Evolutionary conservation across 30 jellyfish, hydroid and myxozoan genomes (phyloP).

Genomic region (Nemopilema nomurai): DNA sequence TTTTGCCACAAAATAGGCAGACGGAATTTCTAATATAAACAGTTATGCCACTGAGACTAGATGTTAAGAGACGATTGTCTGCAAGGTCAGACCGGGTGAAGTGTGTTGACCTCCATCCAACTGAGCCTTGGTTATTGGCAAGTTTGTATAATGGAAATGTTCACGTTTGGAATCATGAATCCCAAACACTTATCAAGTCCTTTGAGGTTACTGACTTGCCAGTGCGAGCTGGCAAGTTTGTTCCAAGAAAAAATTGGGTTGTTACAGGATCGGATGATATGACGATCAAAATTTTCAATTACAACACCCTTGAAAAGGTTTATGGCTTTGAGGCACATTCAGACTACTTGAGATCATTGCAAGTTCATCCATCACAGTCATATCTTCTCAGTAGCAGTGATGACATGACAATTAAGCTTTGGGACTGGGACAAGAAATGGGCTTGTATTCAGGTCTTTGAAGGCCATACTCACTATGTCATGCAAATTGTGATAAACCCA

Average conservation of each 20-base stretch:
- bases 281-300: conserved; percentile 96
- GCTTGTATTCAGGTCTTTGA: conserved; percentile 96
- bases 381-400: conserved; percentile 95
- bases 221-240: conserved; percentile 93
- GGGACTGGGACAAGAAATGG: conserved; percentile 99
- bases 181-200: conserved; percentile 91
- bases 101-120: conserved; percentile 94
- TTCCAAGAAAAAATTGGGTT: conserved; percentile 96
- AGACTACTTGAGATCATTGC: conserved; percentile 92
- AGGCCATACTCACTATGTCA: conserved; percentile 98
- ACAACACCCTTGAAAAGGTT: conserved; percentile 95
- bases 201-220: conserved; percentile 97
- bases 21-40: not conserved
- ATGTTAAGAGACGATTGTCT: conserved; percentile 81
- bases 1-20: not conserved
- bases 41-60: conserved; percentile 33
- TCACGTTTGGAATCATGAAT: conserved; percentile 93
- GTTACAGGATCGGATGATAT: conserved; percentile 98
- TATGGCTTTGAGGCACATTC: conserved; percentile 99
- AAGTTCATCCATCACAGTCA: conserved; percentile 98
- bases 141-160: conserved; percentile 95
- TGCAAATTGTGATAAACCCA: conserved; percentile 98
- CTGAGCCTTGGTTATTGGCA: conserved; percentile 97
- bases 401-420: conserved; percentile 95
- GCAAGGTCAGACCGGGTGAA: conserved; percentile 97